Base-by-base conservation (phyloP, 2,797 vertebrate genomes). In the Enteromius fasciolatus region DNA sequence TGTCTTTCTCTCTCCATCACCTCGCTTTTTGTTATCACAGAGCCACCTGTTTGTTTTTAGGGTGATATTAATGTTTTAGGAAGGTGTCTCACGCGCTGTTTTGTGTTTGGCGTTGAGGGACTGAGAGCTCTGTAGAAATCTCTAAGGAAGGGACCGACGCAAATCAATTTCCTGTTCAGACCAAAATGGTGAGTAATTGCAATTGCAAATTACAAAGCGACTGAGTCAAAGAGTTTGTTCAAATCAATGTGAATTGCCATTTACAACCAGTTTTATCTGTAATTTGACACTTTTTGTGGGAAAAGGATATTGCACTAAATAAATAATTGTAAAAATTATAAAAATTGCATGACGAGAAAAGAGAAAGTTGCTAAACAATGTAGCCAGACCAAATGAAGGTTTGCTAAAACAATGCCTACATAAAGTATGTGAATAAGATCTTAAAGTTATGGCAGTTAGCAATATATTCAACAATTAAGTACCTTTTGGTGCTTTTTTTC, bases 1-100 rank as follows among this genome's bases (percentile, higher is more conserved):
- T 84, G 87, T 86, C 86, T 75, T 82, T 85, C 52, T 80, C 70
- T 89, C 88, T 91, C 90, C 87, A 88, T 87, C 81, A 57, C 74
- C 81, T 88, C 75, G 46, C 67, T 69, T 9, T 25, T 61, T 66
- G 23, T 61, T 61, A 84, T 67, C 52, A 52, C 44, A 64, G 52
- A 81, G 50, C 74, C 74, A 83, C 81, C 81, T 59, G 76, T 61
- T 80, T 83, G 74, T 76, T 83, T 77, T 83, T 69, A 70, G 75
- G 74, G 28, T 77, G 81, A 83, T 83, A 70, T 83, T 77, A 83
- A 83, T 77, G 74, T 83, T 77, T 83, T 6, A 83, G 81, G 14
- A 77, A 69, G 74, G 66, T 70, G 81, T 83, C 66, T 76, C 36
- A 14, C 6, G 18, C 1, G 0, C 57, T 57, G 18, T 76, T 68